phyloP scores from a whole-genome alignment of 2,113 vertebrate species.

The Plestiodon gilberti region DNA sequence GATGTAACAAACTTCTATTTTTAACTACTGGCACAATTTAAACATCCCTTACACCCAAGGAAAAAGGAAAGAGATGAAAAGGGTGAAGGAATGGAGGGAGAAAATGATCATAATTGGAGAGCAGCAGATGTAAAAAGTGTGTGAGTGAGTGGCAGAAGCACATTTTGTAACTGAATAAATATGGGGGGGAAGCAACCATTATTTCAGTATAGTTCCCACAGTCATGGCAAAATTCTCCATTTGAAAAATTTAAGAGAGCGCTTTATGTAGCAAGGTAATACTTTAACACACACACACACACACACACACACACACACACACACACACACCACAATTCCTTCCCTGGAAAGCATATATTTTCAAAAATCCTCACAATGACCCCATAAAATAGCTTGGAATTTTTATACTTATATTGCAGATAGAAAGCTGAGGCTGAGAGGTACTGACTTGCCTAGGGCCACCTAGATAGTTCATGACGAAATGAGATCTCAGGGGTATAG shows the following conservation, averaged over 20 bases:
- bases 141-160: background rate
- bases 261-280: background rate
- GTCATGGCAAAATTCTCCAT: background rate
- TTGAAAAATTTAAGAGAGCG: background rate
- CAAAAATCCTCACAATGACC: too few relatives aligned
- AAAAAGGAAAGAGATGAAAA: conserved; percentile 12
- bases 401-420: too few relatives aligned
- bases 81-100: background rate
- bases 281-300: background rate
- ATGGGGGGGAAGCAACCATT: background rate
- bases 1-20: conserved; percentile 56
- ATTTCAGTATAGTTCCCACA: background rate
- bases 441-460: too few relatives aligned
- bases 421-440: too few relatives aligned
- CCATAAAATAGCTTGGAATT: too few relatives aligned
- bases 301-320: too few relatives aligned
- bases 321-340: too few relatives aligned
- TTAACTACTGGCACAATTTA: conserved; percentile 50
- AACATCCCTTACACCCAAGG: conserved; percentile 7
- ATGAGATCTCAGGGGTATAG: too few relatives aligned
- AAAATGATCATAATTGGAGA: background rate
- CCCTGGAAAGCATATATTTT: too few relatives aligned
- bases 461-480: too few relatives aligned
- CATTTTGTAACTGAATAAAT: background rate
- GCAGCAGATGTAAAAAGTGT: background rate